phyloP scores from a whole-genome alignment of 2,888 invertebrate species.

The Tridacna gigas region DNA sequence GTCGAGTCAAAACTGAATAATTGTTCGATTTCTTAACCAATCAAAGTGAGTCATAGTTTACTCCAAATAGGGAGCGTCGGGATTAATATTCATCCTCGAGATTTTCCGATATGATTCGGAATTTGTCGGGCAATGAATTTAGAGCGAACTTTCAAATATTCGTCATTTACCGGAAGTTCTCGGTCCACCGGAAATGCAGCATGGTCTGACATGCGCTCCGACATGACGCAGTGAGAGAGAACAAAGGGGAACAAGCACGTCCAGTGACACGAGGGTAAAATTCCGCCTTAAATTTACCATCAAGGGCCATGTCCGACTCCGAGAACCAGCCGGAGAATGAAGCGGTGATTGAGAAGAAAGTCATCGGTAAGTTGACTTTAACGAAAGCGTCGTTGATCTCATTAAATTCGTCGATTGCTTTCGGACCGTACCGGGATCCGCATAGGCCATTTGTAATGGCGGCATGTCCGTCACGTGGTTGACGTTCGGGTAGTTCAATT shows the following conservation, averaged over 20 bases:
- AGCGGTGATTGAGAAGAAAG: constrained; percentile 89
- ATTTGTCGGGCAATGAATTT: neutral
- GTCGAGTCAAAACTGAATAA: neutral
- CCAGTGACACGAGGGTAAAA: constrained; percentile 72
- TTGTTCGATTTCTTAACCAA: neutral
- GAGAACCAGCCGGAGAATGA: constrained; percentile 92
- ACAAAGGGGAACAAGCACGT: constrained; percentile 71
- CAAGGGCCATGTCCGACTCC: constrained; percentile 95
- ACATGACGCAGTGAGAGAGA: constrained; percentile 61
- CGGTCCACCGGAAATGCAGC: constrained; percentile 38
- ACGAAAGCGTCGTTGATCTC: neutral
- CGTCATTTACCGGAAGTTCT: constrained; percentile 17
- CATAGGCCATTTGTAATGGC: constrained; percentile 39
- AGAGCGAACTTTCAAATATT: neutral
- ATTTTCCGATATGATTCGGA: neutral
- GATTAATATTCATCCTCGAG: neutral
- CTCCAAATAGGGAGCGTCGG: constrained; percentile 10
- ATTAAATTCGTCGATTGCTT: constrained; percentile 3
- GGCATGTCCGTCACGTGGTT: constrained; percentile 17
- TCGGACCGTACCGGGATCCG: constrained; percentile 11
- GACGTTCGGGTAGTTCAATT: neutral
- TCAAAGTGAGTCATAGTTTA: constrained; percentile 4
- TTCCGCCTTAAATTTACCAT: constrained; percentile 78
- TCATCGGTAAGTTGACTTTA: constrained; percentile 74
- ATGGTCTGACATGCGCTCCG: constrained; percentile 39